Evolutionary conservation across 92 coral and sea anemone species (phyloP), one percentile per base, ranked within the genome.

Genomic region (Zoanthus sansibaricus): DNA sequence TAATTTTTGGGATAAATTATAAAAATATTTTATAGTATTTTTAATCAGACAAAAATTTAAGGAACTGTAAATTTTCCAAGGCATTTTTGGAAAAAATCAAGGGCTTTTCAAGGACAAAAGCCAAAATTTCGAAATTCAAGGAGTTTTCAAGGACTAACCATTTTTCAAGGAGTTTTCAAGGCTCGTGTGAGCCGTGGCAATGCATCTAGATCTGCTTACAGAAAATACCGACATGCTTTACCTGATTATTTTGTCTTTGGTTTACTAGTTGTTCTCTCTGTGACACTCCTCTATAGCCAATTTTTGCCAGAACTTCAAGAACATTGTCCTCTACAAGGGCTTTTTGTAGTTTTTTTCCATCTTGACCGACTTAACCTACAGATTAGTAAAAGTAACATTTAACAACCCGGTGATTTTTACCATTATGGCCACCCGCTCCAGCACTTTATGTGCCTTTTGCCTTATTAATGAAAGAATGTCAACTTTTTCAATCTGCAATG

Each of bases 251-350:
- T 77, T 72, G 32, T 75, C 72, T 76, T 83, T 83, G n/a, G 75
- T 83, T 83, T 44, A 51, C 71, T 76, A 84, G 80, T 84, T 69
- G 71, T 54, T 89, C 92, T 55, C 92, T 49, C 54, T 84, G 92
- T 7, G 92, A 89, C 59, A 89, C 92, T 31, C 88, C 92, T 62
- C 92, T 84, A 67, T 89, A 89, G 42, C 92, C 92, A 72, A 88
- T 84, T 82, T 82, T 82, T 55, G 87, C 62, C 68, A 88, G 73
- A 59, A 73, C 67, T 61, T 86, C 89, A 76, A 82, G 79, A 52
- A 83, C 71, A 82, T 79, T 70, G 20, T 87, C 79, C 47, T 89
- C 71, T 78, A 89, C 72, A 54, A 89, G 76, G 70, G 71, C 72
- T 10, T 84, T 58, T 75, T 84, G 72, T 62, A 89, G 87, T 15